These are phyloP conservation scores for Scaeva pyrastri DNA, from an alignment of 2,888 invertebrate genomes.

Conservation along the genomic window DNA sequence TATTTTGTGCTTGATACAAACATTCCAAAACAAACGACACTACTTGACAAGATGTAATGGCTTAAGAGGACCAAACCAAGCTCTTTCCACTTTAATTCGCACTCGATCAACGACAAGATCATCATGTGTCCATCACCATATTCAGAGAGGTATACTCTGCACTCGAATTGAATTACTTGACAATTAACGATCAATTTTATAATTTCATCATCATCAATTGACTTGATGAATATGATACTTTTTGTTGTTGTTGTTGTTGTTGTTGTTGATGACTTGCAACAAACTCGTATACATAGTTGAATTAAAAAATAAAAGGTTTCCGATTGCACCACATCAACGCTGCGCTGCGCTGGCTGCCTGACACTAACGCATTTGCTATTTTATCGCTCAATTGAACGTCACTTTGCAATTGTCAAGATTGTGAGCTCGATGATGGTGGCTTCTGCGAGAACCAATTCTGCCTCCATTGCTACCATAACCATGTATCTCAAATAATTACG, in stretches of 20 bases:
- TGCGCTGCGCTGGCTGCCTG: too few species aligned
- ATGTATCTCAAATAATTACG: slow-evolving; percentile 43
- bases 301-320: slow-evolving; percentile 41
- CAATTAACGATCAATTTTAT: slow-evolving; percentile 8
- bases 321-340: slow-evolving; percentile 38
- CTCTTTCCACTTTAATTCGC: slow-evolving; percentile 54
- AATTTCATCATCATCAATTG: slow-evolving; percentile 12
- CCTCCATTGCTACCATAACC: too few species aligned
- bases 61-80: slow-evolving; percentile 12
- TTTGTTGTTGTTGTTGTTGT: not conserved
- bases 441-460: not conserved
- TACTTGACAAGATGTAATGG: not conserved
- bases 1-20: not conserved
- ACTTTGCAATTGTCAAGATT: slow-evolving; percentile 35
- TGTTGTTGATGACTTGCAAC: not conserved
- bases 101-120: slow-evolving; percentile 47
- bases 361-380: slow-evolving; percentile 50
- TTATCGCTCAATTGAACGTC: slow-evolving; percentile 27
- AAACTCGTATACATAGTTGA: not conserved
- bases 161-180: not conserved
- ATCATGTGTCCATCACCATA: slow-evolving; percentile 34
- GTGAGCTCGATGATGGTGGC: not conserved
- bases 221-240: slow-evolving; percentile 7
- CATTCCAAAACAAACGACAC: not conserved
- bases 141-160: too few species aligned